Evolutionary conservation across 2,113 vertebrate genomes (phyloP).

Genomic region (Zootoca vivipara): DNA sequence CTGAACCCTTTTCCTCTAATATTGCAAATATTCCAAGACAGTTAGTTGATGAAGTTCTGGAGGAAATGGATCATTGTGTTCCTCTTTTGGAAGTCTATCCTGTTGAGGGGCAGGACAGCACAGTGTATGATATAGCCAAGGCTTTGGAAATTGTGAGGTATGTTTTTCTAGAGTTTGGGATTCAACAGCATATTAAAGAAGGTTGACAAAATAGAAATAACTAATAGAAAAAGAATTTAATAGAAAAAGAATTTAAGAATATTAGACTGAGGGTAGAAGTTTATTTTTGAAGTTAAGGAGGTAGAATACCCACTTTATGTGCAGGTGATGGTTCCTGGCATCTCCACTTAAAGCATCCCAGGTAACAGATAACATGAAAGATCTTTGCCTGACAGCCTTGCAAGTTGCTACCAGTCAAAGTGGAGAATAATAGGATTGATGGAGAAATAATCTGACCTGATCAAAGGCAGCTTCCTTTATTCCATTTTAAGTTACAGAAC

Average conservation of each 20-base stretch:
- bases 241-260: neutral
- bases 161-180: conserved; percentile 8
- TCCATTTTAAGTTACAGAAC: neutral
- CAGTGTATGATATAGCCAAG: conserved; percentile 58
- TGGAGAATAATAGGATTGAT: neutral
- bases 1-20: conserved; percentile 70
- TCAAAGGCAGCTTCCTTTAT: neutral
- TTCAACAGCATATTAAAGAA: conserved; percentile 5
- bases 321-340: neutral
- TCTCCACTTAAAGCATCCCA: neutral
- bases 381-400: neutral
- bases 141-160: conserved; percentile 71
- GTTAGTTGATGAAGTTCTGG: conserved; percentile 62
- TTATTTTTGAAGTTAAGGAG: neutral
- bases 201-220: neutral
- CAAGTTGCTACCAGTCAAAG: neutral
- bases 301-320: neutral
- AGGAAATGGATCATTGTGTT: conserved; percentile 65
- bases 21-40: conserved; percentile 68
- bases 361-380: neutral
- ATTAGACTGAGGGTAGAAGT: neutral
- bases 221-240: neutral
- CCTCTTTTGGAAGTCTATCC: conserved; percentile 71
- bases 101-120: conserved; percentile 57
- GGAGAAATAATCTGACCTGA: neutral